phyloP scores from a whole-genome alignment of 2,888 invertebrate genomes.

The Allacma fusca region DNA sequence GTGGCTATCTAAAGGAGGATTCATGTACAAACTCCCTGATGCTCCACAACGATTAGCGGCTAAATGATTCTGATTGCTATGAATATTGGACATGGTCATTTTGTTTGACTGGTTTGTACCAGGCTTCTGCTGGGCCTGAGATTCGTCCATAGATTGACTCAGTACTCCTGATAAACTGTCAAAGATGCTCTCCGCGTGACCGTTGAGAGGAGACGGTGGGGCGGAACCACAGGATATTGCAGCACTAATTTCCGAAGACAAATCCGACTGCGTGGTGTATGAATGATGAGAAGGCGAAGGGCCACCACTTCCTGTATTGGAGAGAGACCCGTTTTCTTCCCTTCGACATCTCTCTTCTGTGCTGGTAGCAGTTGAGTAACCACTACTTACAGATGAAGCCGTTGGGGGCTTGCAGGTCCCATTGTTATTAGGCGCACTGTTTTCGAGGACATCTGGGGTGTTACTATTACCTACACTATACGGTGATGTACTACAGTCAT shows the following conservation, averaged over 20 bases:
- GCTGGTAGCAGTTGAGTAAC: conserved; percentile 62
- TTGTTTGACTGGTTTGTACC: not conserved
- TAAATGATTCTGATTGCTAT: conserved; percentile 35
- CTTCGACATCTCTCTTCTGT: conserved; percentile 55
- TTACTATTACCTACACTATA: conserved; percentile 62
- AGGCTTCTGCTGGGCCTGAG: conserved; percentile 23
- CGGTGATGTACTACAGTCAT: conserved; percentile 72
- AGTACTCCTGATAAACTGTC: conserved; percentile 37
- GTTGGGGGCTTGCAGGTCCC: conserved; percentile 59
- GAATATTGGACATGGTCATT: conserved; percentile 31
- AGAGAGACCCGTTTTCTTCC: conserved; percentile 58
- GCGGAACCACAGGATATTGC: conserved; percentile 78
- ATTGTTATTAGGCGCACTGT: conserved; percentile 53
- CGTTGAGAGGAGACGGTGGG: conserved; percentile 72
- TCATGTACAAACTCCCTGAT: conserved; percentile 39
- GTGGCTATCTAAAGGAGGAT: conserved; percentile 27
- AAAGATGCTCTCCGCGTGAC: conserved; percentile 44
- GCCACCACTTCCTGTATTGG: conserved; percentile 64
- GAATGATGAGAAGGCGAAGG: conserved; percentile 65
- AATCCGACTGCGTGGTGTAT: conserved; percentile 74
- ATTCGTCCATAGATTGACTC: conserved; percentile 18
- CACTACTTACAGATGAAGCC: conserved; percentile 60
- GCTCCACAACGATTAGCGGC: conserved; percentile 22
- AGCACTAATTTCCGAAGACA: conserved; percentile 80
- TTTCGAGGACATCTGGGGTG: conserved; percentile 56